These are phyloP conservation scores for Phrynocephalus guinanensis DNA, from an alignment of 2,797 vertebrate species.

Conservation along the genomic window DNA sequence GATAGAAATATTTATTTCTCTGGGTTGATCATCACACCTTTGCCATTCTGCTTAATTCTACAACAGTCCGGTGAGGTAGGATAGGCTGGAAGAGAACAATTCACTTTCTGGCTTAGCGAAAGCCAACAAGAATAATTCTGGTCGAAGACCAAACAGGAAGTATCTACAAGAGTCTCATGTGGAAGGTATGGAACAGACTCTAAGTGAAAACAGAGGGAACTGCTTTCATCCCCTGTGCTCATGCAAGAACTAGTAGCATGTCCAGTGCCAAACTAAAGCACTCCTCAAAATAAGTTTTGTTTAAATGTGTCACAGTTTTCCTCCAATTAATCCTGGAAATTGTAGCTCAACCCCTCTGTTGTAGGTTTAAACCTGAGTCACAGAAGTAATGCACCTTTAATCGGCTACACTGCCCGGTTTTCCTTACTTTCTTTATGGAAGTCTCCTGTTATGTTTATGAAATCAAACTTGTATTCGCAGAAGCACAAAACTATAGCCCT, in stretches of 20 bases:
- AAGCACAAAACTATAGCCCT: no score
- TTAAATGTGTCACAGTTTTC: no score
- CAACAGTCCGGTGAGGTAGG: neutral
- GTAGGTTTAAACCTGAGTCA: neutral
- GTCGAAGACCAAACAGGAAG: neutral
- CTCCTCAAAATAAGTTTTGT: neutral
- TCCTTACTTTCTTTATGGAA: neutral
- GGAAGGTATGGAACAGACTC: neutral
- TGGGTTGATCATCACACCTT: neutral
- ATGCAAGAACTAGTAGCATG: no score
- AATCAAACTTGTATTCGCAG: neutral
- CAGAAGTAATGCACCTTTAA: neutral
- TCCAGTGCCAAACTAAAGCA: neutral
- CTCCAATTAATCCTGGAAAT: neutral
- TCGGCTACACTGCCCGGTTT: neutral
- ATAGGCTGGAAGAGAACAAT: neutral
- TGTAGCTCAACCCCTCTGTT: neutral
- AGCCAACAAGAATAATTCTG: neutral
- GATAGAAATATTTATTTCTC: neutral
- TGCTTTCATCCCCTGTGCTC: neutral
- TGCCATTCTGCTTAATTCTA: neutral
- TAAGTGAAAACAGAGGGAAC: neutral
- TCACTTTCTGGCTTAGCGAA: neutral
- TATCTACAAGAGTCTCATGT: neutral
- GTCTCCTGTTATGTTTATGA: neutral